Conservation (phyloP, 2,888 invertebrate species). For the Oligia strigilis region DNA sequence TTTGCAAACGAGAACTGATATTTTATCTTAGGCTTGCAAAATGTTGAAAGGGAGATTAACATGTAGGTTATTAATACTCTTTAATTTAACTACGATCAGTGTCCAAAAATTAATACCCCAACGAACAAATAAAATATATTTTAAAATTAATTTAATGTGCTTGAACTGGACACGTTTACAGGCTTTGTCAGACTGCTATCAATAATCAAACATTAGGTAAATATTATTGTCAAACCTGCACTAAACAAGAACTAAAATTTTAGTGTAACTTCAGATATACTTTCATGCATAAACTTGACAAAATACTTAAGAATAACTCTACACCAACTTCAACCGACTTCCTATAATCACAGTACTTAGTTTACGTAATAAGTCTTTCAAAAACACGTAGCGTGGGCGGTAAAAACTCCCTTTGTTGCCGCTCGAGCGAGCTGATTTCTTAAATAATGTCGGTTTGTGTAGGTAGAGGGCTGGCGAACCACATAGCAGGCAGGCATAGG, state of each 20-base stretch:
- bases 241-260: background rate
- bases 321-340: slow-evolving; percentile 47
- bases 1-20: slow-evolving; percentile 12
- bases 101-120: background rate
- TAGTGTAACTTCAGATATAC: background rate
- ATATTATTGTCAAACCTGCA: background rate
- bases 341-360: slow-evolving; percentile 69
- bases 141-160: background rate
- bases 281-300: slow-evolving; percentile 2
- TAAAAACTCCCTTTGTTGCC: slow-evolving; percentile 88
- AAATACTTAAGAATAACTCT: slow-evolving; percentile 27
- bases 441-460: slow-evolving; percentile 89
- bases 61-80: background rate
- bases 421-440: slow-evolving; percentile 89
- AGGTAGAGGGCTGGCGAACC: slow-evolving; percentile 85
- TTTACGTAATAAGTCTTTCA: slow-evolving; percentile 79
- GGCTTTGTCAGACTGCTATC: background rate
- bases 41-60: background rate
- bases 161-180: background rate
- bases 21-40: background rate
- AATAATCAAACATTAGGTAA: background rate
- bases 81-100: background rate
- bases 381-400: slow-evolving; percentile 84
- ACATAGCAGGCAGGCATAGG: slow-evolving; percentile 88
- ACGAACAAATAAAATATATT: background rate